phyloP scores from a whole-genome alignment of 1,140 invertebrate genomes.

The Drosophila parvula region DNA sequence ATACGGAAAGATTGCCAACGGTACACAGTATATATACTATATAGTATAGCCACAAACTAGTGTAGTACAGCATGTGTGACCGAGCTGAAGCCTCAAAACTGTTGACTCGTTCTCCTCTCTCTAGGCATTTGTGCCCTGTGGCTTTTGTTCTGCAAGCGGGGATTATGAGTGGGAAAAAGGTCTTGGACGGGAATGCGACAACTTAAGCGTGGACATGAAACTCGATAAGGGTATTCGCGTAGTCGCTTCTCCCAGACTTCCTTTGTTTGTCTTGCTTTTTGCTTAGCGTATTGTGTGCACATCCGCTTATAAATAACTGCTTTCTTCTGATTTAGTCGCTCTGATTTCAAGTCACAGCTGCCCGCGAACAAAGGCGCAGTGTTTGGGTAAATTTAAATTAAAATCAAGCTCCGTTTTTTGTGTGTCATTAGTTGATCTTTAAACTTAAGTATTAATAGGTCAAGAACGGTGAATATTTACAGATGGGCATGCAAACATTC shows the following conservation, averaged over 20 bases:
- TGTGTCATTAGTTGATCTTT: neutral
- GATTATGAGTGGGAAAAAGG: conserved; percentile 33
- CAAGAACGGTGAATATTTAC: neutral
- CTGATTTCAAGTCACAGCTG: conserved; percentile 38
- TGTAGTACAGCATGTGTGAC: conserved; percentile 16
- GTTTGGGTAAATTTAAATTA: conserved; percentile 2
- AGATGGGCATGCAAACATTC: neutral
- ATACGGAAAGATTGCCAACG: conserved; percentile 11
- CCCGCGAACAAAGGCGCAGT: conserved; percentile 15
- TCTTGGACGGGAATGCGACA: conserved; percentile 15
- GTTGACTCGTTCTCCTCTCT: conserved; percentile 29
- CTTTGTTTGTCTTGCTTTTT: conserved; percentile 29
- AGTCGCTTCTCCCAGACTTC: conserved; percentile 25
- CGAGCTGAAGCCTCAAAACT: conserved; percentile 48
- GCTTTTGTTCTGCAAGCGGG: conserved; percentile 26
- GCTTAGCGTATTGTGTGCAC: conserved; percentile 33
- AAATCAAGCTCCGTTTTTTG: neutral
- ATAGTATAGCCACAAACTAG: neutral
- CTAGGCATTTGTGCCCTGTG: too few relatives aligned
- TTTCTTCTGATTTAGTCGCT: conserved; percentile 53
- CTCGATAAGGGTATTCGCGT: conserved; percentile 28
- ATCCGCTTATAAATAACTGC: conserved; percentile 66
- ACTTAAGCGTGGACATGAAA: conserved; percentile 27
- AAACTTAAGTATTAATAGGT: conserved; percentile 20
- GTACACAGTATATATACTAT: neutral